These are phyloP conservation scores for Cariama cristata DNA, from an alignment of 2,113 vertebrate species.

Conservation along the genomic window DNA sequence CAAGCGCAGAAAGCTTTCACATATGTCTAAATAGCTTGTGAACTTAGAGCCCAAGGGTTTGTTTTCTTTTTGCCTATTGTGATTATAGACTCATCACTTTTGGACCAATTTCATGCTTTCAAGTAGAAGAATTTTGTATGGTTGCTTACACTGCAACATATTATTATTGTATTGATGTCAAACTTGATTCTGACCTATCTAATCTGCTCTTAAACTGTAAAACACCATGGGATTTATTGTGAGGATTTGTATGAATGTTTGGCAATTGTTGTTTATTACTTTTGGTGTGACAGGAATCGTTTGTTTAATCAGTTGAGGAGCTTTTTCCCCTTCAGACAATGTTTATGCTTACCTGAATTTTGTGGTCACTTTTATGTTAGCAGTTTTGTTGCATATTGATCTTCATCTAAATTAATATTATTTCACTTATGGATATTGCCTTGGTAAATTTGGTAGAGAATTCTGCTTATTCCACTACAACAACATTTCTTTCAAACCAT, in stretches of 20 bases:
- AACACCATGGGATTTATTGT: background rate
- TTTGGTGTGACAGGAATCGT: background rate
- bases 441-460: background rate
- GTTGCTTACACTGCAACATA: background rate
- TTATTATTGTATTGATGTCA: slow-evolving; percentile 14
- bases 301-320: background rate
- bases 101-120: background rate
- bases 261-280: background rate
- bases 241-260: background rate
- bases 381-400: background rate
- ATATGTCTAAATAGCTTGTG: background rate
- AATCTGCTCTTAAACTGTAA: background rate
- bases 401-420: background rate
- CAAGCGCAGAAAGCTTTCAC: background rate
- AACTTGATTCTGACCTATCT: background rate
- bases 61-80: background rate
- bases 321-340: background rate
- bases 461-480: background rate
- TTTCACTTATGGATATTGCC: background rate
- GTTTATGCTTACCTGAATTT: background rate
- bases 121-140: background rate
- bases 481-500: background rate
- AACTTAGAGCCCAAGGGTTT: background rate
- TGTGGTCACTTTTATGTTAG: background rate
- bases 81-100: background rate